Base-by-base conservation (phyloP, 2,113 vertebrate species). In the Xiphophorus hellerii region DNA sequence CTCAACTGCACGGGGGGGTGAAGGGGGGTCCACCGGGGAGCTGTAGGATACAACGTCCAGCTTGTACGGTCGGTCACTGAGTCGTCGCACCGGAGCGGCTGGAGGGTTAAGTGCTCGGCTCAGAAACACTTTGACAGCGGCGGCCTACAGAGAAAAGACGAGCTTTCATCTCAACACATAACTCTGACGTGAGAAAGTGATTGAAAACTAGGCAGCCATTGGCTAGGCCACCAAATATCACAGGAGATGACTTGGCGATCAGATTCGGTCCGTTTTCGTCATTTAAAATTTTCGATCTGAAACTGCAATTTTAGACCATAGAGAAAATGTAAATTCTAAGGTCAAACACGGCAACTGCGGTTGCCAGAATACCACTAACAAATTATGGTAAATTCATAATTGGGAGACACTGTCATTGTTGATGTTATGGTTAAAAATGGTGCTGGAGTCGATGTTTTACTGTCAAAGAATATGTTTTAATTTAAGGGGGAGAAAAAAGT, bases 11-110 rank as follows among this genome's bases (percentile, higher is more conserved):
- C 28, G 1, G 28, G 28, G 1, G 28, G 28, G n/a, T n/a, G n/a
- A n/a, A n/a, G n/a, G 28, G 28, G 28, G 28, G 28, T 28, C 35
- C 73, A 62, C 82, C 14, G 1, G 78, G 71, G 80, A 84, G 71
- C 62, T 61, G 51, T 76, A 48, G 74, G 70, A 69, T 76, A 83
- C 74, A 84, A 77, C 62, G 27, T 10, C 29, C 14, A 74, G 71
- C 80, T 79, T 87, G 85, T 84, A 37, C 62, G 13, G 33, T 48
- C 5, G 66, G 76, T 78, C 73, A 82, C 67, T 77, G 83, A 86
- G 81, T 71, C 64, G 81, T 60, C 84, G 73, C 83, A 27, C 60
- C 2, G 69, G 73, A 83, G 75, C 62, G 35, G 65, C 27, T 33
- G 44, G 29, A 66, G 29, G 54, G 81, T 71, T 79, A 72, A 80